A percentile compares a stretch with the other conserved stretches of the same genome.
Conservation (phyloP, 2,113 vertebrate genomes). For the Rhea americana region DNA sequence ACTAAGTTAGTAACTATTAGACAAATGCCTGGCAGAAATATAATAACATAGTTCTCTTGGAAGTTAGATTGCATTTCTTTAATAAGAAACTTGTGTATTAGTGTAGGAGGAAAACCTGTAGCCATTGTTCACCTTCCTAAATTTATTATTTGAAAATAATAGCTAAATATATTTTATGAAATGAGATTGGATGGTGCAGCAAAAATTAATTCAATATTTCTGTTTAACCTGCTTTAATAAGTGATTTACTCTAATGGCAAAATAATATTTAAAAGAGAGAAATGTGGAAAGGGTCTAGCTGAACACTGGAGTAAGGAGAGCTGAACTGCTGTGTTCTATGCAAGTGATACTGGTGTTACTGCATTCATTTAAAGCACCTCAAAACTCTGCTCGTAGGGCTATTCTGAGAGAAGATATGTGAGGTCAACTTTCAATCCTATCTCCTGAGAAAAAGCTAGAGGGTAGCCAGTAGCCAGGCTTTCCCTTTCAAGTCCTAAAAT, state of each 20-base stretch:
- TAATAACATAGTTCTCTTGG: background rate
- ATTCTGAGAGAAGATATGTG: background rate
- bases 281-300: background rate
- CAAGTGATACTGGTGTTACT: background rate
- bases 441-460: background rate
- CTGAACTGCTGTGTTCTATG: background rate
- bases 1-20: constrained; percentile 18
- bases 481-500: background rate
- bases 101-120: background rate
- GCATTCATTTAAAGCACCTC: background rate
- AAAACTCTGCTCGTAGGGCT: background rate
- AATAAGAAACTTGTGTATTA: constrained; percentile 2
- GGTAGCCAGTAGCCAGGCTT: background rate
- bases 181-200: background rate
- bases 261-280: background rate
- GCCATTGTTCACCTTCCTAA: background rate
- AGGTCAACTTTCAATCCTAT: background rate
- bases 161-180: background rate
- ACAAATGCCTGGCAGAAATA: constrained; percentile 30
- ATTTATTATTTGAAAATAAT: constrained; percentile 31
- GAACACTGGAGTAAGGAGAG: background rate
- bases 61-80: constrained; percentile 27
- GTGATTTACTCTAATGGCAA: background rate
- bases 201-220: background rate
- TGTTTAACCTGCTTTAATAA: background rate